Evolutionary conservation across 2,113 vertebrate species (phyloP).

Genomic region (Lepus timidus): DNA sequence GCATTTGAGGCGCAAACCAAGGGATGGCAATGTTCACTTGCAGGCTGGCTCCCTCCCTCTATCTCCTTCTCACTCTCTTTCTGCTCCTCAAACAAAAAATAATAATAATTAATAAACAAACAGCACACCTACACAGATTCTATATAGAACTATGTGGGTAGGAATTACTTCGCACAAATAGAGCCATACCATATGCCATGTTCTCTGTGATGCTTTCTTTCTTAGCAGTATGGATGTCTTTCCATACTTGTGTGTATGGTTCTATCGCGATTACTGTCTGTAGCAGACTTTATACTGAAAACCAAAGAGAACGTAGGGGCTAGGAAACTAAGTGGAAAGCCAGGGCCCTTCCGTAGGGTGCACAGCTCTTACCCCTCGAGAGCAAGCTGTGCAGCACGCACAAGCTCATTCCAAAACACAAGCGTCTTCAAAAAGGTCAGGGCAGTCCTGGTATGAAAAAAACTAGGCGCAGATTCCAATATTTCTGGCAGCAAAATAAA

Average conservation of each 20-base stretch:
- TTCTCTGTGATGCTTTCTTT: not conserved
- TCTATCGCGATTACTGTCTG: not conserved
- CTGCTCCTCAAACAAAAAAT: not conserved
- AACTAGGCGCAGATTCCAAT: too few species aligned
- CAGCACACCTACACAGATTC: too few species aligned
- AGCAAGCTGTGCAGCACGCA: not conserved
- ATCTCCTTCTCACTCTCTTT: too few species aligned
- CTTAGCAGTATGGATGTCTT: not conserved
- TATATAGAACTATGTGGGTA: fast-evolving
- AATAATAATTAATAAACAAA: too few species aligned
- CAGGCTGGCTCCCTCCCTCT: too few species aligned
- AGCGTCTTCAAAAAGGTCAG: fast-evolving
- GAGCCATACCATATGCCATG: fast-evolving
- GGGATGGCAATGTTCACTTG: too few species aligned
- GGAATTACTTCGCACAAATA: not conserved
- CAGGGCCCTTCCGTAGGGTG: not conserved
- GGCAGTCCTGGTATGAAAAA: too few species aligned
- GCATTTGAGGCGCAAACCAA: too few species aligned
- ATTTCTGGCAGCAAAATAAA: too few species aligned
- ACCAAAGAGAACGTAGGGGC: not conserved
- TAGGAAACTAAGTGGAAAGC: not conserved
- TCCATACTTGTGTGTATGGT: not conserved
- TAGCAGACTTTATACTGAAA: not conserved
- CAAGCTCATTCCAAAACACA: fast-evolving
- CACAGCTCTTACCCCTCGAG: not conserved